Percentiles rank a stretch among this genome's conserved stretches.
Evolutionary conservation across 2,888 invertebrate genomes (phyloP).

Genomic region (Calameuta filiformis): DNA sequence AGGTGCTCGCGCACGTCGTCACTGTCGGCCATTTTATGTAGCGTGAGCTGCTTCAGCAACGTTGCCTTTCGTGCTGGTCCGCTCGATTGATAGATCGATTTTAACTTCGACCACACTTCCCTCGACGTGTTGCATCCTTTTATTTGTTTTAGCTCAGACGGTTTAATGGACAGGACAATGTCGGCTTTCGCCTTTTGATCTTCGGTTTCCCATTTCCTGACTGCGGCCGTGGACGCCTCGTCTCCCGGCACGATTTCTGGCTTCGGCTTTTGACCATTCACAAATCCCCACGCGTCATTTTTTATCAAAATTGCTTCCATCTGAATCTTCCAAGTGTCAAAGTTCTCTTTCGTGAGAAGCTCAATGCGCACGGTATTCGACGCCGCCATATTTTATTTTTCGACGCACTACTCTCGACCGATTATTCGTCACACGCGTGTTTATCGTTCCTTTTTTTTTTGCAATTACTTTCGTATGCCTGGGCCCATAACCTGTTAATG

Average conservation of each 20-base stretch:
- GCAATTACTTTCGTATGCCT: neutral
- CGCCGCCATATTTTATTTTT: constrained; percentile 1
- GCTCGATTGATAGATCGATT: constrained; percentile 49
- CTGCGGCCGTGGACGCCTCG: neutral
- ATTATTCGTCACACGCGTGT: neutral
- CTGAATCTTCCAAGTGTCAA: constrained; percentile 1
- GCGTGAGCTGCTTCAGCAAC: constrained; percentile 21
- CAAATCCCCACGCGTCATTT: constrained; percentile 10
- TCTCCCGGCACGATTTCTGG: neutral
- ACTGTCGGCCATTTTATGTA: constrained; percentile 19
- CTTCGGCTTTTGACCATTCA: constrained; percentile 2
- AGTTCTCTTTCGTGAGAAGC: neutral
- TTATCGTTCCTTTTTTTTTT: neutral
- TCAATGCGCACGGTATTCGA: constrained; percentile 10
- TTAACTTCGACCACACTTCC: constrained; percentile 54
- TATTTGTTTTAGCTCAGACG: constrained; percentile 21
- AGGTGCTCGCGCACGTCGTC: constrained; percentile 14
- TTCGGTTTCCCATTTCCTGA: neutral
- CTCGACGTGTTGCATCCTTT: constrained; percentile 37
- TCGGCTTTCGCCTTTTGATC: constrained; percentile 16
- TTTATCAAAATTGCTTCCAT: constrained; percentile 4
- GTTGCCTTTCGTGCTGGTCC: constrained; percentile 25
- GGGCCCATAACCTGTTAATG: constrained; percentile 1
- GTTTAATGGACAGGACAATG: constrained; percentile 11
- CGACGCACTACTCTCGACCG: too few relatives aligned